Percentiles rank a stretch among this genome's conserved stretches.
These are phyloP conservation scores for Tychaedon coryphoeus DNA, from an alignment of 2,113 vertebrate genomes.

Conservation along the genomic window DNA sequence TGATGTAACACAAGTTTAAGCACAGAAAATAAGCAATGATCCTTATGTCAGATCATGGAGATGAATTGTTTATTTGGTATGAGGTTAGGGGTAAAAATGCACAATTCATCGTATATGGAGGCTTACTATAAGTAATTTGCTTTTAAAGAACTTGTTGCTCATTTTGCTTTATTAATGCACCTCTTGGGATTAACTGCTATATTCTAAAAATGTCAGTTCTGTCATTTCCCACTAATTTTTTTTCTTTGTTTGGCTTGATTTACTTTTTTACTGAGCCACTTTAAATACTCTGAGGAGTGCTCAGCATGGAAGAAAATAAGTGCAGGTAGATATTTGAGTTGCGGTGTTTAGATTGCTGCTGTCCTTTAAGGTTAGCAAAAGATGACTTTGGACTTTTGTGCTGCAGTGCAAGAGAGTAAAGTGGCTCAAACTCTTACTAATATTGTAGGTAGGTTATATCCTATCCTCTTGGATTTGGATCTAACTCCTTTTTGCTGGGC, in stretches of 20 bases:
- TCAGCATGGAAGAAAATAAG: slow-evolving; percentile 14
- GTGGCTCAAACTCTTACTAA: not conserved
- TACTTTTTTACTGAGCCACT: slow-evolving; percentile 6
- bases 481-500: not conserved
- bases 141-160: slow-evolving; percentile 47
- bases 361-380: not conserved
- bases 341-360: not conserved
- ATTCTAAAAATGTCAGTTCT: slow-evolving; percentile 58
- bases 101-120: not conserved
- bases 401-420: not conserved
- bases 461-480: not conserved
- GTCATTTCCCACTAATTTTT: slow-evolving; percentile 32
- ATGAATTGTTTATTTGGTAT: slow-evolving; percentile 27
- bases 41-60: not conserved
- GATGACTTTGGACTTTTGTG: not conserved
- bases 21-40: not conserved
- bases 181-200: slow-evolving; percentile 55
- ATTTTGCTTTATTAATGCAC: slow-evolving; percentile 58
- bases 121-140: slow-evolving; percentile 17
- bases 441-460: not conserved
- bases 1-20: not conserved
- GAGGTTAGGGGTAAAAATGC: not conserved
- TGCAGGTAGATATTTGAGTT: not conserved
- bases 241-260: slow-evolving; percentile 32
- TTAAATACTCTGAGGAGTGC: slow-evolving; percentile 15